Conservation (phyloP, 2,797 vertebrate species). For the Sebastes dallii region DNA sequence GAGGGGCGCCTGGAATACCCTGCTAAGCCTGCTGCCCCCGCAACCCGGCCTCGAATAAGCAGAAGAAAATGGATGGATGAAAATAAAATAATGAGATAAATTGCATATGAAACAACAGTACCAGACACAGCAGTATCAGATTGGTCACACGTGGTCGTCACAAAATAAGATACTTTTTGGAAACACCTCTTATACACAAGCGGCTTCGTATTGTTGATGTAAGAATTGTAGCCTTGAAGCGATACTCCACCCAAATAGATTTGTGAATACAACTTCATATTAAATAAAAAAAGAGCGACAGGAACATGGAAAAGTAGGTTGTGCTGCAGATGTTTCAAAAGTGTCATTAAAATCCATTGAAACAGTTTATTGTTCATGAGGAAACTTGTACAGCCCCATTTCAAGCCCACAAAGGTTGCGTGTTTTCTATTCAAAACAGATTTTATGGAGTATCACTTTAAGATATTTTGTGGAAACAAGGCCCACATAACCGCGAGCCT, state of each 20-base stretch:
- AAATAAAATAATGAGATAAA: neutral
- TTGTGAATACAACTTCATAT: neutral
- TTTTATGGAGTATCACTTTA: constrained; percentile 16
- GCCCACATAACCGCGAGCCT: constrained; percentile 26
- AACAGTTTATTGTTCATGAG: neutral
- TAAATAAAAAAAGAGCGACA: neutral
- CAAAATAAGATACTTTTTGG: neutral
- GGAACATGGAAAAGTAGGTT: neutral
- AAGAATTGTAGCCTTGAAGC: neutral
- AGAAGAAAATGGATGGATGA: no score
- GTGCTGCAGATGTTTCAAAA: neutral
- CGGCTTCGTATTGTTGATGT: neutral
- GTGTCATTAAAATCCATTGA: neutral
- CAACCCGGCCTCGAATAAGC: no score
- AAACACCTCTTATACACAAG: neutral
- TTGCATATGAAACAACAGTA: neutral
- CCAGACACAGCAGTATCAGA: neutral
- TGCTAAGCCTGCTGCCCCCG: no score
- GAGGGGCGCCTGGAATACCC: no score
- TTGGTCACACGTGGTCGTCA: neutral
- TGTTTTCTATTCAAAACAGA: neutral
- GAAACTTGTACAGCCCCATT: neutral
- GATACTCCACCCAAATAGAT: neutral
- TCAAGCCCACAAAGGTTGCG: neutral
- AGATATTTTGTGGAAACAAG: constrained; percentile 30